Evolutionary conservation across 2,888 invertebrate species (phyloP).

Genomic region (Caprella mutica): DNA sequence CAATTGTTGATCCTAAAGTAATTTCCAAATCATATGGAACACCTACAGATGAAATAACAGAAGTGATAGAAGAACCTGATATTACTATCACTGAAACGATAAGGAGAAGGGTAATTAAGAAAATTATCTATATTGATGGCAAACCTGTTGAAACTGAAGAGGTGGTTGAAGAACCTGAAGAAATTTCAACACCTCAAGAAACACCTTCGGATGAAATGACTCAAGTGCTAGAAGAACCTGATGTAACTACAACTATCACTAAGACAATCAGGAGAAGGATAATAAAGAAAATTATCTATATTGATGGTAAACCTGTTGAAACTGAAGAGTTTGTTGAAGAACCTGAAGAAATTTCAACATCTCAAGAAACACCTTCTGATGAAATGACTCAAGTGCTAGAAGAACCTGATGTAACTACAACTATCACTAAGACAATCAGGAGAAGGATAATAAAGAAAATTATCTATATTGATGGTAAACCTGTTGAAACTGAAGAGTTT

Average conservation of each 20-base stretch:
- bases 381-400: neutral
- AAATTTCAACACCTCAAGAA: slow-evolving; percentile 4
- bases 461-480: slow-evolving; percentile 14
- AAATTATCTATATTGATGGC: slow-evolving; percentile 13
- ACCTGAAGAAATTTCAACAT: neutral
- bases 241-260: neutral
- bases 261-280: neutral
- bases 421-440: neutral
- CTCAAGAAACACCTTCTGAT: too few relatives aligned
- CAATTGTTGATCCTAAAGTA: neutral
- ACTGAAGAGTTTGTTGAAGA: slow-evolving; percentile 13
- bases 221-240: neutral
- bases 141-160: slow-evolving; percentile 12
- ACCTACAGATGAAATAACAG: neutral
- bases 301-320: slow-evolving; percentile 20
- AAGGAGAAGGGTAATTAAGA: slow-evolving; percentile 8
- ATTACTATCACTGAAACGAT: slow-evolving; percentile 2
- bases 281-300: slow-evolving; percentile 10
- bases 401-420: neutral
- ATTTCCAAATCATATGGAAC: neutral
- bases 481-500: slow-evolving; percentile 12
- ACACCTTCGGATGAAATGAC: neutral
- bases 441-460: slow-evolving; percentile 13
- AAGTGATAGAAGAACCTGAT: slow-evolving; percentile 5
- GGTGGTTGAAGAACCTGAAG: neutral